A percentile compares a stretch with the other conserved stretches of the same genome.
Evolutionary conservation across 2,113 vertebrate genomes (phyloP).

Genomic region (Stegostoma tigrinum): DNA sequence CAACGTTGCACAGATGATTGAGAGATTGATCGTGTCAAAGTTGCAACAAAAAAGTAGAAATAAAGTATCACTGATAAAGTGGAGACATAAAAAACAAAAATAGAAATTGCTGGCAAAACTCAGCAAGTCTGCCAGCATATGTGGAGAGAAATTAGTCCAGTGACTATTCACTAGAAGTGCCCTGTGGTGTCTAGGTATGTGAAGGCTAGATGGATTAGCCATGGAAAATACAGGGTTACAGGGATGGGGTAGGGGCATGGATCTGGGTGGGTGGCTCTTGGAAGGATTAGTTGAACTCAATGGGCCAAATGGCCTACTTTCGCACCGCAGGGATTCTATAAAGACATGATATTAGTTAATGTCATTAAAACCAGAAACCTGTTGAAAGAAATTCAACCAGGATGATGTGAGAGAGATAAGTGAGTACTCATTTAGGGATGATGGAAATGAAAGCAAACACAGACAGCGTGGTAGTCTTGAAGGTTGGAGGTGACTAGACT

Average conservation of each 20-base stretch:
- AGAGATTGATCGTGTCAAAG: not conserved
- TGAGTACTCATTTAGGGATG: not conserved
- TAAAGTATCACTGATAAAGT: not conserved
- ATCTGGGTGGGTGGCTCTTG: too few species aligned
- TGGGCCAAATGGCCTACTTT: too few species aligned
- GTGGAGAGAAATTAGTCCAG: too few species aligned
- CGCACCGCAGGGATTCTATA: too few species aligned
- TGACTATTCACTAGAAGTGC: too few species aligned
- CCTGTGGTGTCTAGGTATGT: too few species aligned
- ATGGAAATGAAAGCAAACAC: not conserved
- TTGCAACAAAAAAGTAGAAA: not conserved
- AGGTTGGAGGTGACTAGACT: not conserved
- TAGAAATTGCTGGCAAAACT: too few species aligned
- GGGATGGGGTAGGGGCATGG: too few species aligned
- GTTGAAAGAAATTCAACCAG: not conserved
- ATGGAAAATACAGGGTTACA: too few species aligned
- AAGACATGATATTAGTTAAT: not conserved
- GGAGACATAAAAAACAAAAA: not conserved
- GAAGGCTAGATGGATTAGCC: too few species aligned
- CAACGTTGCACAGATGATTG: not conserved
- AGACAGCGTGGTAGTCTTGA: not conserved
- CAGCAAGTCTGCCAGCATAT: too few species aligned
- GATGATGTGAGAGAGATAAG: not conserved
- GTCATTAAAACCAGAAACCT: not conserved
- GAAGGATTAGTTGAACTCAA: too few species aligned